Evolutionary conservation across 2,888 invertebrate genomes (phyloP), one percentile per base, ranked within the genome.

Genomic region (Eustalomyia histrio): DNA sequence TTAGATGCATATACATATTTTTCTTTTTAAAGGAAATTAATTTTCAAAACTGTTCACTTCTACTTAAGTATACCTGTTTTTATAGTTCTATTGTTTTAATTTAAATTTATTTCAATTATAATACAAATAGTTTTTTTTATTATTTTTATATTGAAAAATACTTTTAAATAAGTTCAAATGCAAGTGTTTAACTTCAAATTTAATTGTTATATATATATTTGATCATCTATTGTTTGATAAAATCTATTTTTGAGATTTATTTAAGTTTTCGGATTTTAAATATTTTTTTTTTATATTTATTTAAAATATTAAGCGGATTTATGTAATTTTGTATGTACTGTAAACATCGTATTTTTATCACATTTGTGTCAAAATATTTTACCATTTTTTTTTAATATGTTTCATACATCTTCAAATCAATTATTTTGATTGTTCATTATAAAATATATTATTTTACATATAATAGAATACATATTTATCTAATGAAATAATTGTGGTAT

Each of bases 71-170:
- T 12, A 17, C 18, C 14, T 39, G 18, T 67, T 55, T 39, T 21
- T 14, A n/a, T 24, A 39, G 12, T 3, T 47, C 14, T n/a, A 47
- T 47, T n/a, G 0, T 47, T 39, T 47, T 53, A 35, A 52, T 52
- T 64, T 18, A 64, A 64, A 33, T 24, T 53, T 21, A 55, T 39
- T 53, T 67, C 53, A 39, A 67, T 53, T 67, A 67, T 65, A 52
- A 18, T 52, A 65, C 52, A 65, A 17, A n/a, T 17, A 35, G 2
- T 7, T 17, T 58, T 58, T 58, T 35, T 35, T 17, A 12, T 16
- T 29, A 8, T 24, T 29, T n/a, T 9, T 33, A 33, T 33, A 33
- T 33, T 57, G 10, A 17, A 58, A 33, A 58, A 33, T 33, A 58
- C 57, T 29, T 4, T 58, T 29, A 17, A 17, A 57, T 57, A 24